Base-by-base conservation (phyloP, 1,140 invertebrate genomes). In the Hycleus cichorii region DNA sequence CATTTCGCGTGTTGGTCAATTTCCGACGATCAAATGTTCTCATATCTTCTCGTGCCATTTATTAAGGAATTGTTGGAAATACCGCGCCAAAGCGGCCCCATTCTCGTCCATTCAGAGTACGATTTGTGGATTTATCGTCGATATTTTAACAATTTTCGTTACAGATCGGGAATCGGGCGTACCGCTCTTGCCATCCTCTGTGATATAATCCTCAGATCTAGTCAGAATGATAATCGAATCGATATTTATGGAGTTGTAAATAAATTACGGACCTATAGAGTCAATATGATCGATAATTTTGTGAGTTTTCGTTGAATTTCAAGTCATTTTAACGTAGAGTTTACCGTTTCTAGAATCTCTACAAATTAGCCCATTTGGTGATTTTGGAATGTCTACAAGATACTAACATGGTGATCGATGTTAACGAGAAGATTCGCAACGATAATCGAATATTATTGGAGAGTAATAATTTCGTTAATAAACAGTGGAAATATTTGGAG, bases 31-130 rank as follows among this genome's bases (percentile, higher is more conserved):
- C 32, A 32, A 32, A 7, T 32, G 4, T 32, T 5, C 7, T 32
- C 32, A 32, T 7, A 32, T 32, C 4, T 7, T 0, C 32, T 32
- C 4, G 32, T 32, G 7, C 74, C 76, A 48, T 82, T 83, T 54
- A 76, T 79, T 26, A 53, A 53, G 25, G 24, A 38, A 45, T 3
- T 53, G 4, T 25, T 46, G 2, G 9, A 8, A 24, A 46, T 46
- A 10, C n/a, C 51, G 12, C 40, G 32, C 7, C 4, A 45, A 42
- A 40, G 26, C n/a, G 12, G n/a, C 25, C 51, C 51, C 1, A 45
- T 53, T 8, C 27, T 53, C 3, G 51, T 53, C 3, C 51, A 53
- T 38, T 53, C 42, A 42, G 32, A 32, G 51, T 52, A 24, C 11
- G 38, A n/a, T 32, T 4, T 32, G 27, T 1, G 18, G 18, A 18